Conservation (phyloP, 2,113 vertebrate species). For the Sinocyclocheilus grahami region DNA sequence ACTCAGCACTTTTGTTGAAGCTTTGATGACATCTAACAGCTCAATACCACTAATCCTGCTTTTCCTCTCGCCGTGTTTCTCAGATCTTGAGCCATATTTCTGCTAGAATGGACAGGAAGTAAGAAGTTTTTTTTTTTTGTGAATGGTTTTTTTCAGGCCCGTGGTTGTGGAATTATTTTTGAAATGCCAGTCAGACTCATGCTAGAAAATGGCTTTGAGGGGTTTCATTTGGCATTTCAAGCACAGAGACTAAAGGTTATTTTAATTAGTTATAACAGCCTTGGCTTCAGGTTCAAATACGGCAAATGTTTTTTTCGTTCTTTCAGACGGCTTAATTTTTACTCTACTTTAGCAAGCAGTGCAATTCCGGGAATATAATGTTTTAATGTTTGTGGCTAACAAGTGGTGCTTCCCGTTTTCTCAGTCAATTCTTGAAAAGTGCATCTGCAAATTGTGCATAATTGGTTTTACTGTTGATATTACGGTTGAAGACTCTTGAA, state of each 20-base stretch:
- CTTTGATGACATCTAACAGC: constrained; percentile 13
- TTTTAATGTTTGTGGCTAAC: neutral
- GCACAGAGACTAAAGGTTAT: neutral
- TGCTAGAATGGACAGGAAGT: neutral
- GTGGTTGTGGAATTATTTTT: neutral
- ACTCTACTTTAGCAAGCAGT: neutral
- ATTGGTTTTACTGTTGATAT: neutral
- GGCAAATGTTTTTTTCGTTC: neutral
- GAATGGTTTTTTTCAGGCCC: neutral
- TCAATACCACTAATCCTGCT: neutral
- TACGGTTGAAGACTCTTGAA: neutral
- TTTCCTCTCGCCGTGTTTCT: neutral
- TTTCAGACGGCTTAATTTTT: too few relatives aligned
- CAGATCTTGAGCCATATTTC: neutral
- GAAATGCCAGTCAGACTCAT: neutral
- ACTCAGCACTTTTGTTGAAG: neutral
- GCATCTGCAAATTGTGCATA: neutral
- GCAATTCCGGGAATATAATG: neutral
- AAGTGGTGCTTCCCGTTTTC: neutral
- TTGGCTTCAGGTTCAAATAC: neutral
- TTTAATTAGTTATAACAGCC: neutral
- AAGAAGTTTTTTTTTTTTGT: neutral
- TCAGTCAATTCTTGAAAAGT: neutral
- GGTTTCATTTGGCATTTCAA: neutral
- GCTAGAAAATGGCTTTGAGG: neutral